Conservation (phyloP, 2,113 vertebrate species). For the Macquaria australasica region DNA sequence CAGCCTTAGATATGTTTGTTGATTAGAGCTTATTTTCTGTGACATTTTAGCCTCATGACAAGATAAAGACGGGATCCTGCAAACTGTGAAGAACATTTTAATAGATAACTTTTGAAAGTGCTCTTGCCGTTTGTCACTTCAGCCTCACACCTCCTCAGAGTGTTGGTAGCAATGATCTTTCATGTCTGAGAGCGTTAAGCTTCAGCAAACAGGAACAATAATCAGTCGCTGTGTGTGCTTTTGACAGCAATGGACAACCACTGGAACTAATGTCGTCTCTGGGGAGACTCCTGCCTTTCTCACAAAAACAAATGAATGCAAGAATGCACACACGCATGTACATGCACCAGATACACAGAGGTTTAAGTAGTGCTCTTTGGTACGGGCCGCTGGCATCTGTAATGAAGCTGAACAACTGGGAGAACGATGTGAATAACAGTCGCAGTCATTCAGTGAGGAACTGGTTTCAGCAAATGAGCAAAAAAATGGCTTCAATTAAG, state of each 20-base stretch:
- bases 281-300: slow-evolving; percentile 5
- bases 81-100: neutral
- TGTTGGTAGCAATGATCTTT: neutral
- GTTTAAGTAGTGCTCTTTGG: neutral
- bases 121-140: neutral
- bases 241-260: slow-evolving; percentile 15
- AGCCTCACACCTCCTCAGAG: neutral
- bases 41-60: neutral
- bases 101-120: neutral
- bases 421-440: slow-evolving; percentile 21
- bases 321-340: neutral
- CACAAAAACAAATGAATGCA: slow-evolving; percentile 9
- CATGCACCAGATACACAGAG: neutral
- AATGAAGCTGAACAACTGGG: slow-evolving; percentile 44
- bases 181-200: neutral
- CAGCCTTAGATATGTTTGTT: neutral
- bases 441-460: slow-evolving; percentile 14
- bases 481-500: slow-evolving; percentile 12
- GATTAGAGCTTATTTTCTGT: neutral
- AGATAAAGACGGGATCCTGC: neutral
- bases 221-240: neutral
- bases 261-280: slow-evolving; percentile 33
- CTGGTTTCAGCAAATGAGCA: neutral
- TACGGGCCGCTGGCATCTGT: slow-evolving; percentile 12
- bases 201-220: neutral